These are phyloP conservation scores for Martes flavigula DNA, from an alignment of 2,797 vertebrate species.

Conservation along the genomic window DNA sequence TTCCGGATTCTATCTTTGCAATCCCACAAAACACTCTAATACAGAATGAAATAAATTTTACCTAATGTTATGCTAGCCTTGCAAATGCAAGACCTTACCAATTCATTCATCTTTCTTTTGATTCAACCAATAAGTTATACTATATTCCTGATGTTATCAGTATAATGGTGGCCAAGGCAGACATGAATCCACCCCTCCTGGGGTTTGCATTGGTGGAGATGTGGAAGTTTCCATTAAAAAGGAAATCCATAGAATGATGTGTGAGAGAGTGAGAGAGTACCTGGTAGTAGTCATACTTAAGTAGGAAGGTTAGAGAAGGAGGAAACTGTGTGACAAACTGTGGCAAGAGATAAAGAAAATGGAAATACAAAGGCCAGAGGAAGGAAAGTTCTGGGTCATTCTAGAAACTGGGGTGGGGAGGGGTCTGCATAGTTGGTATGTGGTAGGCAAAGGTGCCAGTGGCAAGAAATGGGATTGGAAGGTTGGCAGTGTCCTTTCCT, in stretches of 20 bases:
- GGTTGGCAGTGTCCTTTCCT: background rate
- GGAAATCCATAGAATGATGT: background rate
- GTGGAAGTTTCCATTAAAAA: background rate
- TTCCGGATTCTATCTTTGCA: conserved; percentile 12
- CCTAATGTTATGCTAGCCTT: background rate
- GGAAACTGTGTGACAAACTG: background rate
- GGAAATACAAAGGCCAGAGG: background rate
- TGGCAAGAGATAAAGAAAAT: background rate
- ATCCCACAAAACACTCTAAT: background rate
- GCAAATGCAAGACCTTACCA: background rate
- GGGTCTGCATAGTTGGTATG: background rate
- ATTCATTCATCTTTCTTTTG: background rate
- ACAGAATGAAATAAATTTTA: background rate
- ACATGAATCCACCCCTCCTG: background rate
- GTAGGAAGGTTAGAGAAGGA: background rate
- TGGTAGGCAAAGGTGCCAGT: background rate
- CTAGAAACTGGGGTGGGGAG: background rate
- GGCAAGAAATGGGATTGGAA: background rate
- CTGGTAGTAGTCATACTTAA: background rate
- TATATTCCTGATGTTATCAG: background rate
- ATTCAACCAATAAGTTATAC: background rate
- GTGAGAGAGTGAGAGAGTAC: background rate
- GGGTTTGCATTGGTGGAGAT: background rate
- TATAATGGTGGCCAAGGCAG: background rate
- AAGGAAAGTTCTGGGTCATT: background rate